These are phyloP conservation scores for Ia io DNA, from an alignment of 2,113 vertebrate species.

Conservation along the genomic window DNA sequence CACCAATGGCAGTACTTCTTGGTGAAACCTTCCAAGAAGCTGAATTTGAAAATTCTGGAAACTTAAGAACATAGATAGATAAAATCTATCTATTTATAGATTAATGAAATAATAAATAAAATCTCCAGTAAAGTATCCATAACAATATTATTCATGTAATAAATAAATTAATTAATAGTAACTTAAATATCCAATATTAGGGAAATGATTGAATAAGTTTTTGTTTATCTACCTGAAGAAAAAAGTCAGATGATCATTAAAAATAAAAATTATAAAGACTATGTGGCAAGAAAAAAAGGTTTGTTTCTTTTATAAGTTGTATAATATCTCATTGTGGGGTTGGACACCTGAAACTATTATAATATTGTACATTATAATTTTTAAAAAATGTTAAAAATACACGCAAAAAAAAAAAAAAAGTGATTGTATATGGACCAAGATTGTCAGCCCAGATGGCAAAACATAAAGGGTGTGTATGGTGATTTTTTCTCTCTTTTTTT, in stretches of 20 bases:
- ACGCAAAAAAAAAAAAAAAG: background rate
- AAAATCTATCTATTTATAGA: background rate
- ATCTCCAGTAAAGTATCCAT: background rate
- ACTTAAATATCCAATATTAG: background rate
- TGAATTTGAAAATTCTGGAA: background rate
- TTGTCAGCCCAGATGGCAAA: background rate
- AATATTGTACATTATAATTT: background rate
- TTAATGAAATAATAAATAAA: background rate
- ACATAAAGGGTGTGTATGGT: background rate
- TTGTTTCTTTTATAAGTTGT: background rate
- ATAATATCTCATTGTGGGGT: background rate
- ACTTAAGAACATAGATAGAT: background rate
- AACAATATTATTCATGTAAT: background rate
- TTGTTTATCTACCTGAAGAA: background rate
- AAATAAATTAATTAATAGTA: background rate
- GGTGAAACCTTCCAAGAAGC: background rate
- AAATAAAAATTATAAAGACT: slow-evolving; percentile 13
- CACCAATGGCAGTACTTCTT: background rate
- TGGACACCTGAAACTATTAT: background rate
- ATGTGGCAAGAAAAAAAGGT: background rate
- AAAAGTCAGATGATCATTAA: background rate
- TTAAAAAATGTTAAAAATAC: background rate
- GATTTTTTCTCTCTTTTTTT: background rate
- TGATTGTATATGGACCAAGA: background rate
- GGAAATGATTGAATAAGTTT: background rate